Conservation (phyloP, 2,888 invertebrate genomes). For the Capitulum mitella region DNA sequence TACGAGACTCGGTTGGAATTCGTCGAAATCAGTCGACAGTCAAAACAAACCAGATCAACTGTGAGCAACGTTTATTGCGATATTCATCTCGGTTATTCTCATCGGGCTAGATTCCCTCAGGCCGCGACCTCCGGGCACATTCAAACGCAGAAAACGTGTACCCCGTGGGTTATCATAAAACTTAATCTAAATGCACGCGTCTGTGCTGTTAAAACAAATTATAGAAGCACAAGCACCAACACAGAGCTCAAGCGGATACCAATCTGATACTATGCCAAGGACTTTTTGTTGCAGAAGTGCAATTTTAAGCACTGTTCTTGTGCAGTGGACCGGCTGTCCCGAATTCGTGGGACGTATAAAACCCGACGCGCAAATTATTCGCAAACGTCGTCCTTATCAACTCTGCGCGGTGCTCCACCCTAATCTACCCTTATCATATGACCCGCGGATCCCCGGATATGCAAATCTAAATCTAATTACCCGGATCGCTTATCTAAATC, state of each 20-base stretch:
- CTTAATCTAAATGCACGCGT: neutral
- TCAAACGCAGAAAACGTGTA: neutral
- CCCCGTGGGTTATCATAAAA: neutral
- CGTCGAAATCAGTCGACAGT: neutral
- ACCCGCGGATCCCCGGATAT: neutral
- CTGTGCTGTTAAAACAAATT: neutral
- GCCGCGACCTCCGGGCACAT: neutral
- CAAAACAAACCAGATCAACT: neutral
- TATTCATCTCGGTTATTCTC: neutral
- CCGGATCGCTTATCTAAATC: no score
- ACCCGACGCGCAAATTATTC: no score
- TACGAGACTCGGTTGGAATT: no score
- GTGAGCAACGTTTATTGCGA: constrained; percentile 9
- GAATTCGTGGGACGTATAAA: no score
- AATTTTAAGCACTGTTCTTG: no score
- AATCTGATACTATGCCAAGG: no score
- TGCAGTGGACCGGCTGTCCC: no score
- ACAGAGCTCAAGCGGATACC: no score
- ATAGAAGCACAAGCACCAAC: neutral
- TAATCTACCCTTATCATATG: neutral
- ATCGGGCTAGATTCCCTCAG: neutral
- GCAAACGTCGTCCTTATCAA: no score
- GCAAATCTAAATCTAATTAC: constrained; percentile 7
- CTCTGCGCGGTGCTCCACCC: neutral
- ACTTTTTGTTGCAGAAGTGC: no score